phyloP scores from a whole-genome alignment of 2,113 vertebrate genomes.

The Pelmatolapia mariae region DNA sequence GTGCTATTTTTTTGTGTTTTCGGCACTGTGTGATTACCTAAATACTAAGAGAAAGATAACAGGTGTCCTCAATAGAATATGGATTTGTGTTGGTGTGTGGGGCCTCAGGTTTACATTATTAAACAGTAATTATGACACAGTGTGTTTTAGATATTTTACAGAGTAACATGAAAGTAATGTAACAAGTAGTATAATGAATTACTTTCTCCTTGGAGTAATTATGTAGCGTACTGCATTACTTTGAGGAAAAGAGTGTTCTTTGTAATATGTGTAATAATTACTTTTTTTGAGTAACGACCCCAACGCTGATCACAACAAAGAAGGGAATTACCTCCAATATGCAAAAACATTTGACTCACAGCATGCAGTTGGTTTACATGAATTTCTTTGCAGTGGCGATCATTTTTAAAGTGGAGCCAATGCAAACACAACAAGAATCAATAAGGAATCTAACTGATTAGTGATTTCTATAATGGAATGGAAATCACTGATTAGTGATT shows the following conservation, averaged over 20 bases:
- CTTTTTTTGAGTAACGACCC: background rate
- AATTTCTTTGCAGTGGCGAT: background rate
- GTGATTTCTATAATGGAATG: background rate
- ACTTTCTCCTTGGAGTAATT: background rate
- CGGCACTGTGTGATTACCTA: background rate
- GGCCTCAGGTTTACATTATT: background rate
- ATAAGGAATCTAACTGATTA: background rate
- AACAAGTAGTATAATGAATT: background rate
- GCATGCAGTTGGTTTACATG: background rate
- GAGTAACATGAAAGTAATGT: background rate
- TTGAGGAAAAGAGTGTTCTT: background rate
- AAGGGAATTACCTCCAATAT: background rate
- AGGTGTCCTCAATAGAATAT: background rate
- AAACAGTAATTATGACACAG: background rate
- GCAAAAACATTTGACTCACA: background rate
- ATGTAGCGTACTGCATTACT: background rate
- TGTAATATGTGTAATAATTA: background rate
- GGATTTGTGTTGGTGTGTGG: background rate
- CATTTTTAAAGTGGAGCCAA: background rate
- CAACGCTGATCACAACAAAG: background rate
- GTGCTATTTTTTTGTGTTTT: background rate
- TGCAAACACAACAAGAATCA: background rate
- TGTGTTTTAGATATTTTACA: fast-evolving
- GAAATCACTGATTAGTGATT: fast-evolving
- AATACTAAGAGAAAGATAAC: background rate